These are phyloP conservation scores for Synanceia verrucosa DNA, from an alignment of 2,797 vertebrate species.

Conservation along the genomic window DNA sequence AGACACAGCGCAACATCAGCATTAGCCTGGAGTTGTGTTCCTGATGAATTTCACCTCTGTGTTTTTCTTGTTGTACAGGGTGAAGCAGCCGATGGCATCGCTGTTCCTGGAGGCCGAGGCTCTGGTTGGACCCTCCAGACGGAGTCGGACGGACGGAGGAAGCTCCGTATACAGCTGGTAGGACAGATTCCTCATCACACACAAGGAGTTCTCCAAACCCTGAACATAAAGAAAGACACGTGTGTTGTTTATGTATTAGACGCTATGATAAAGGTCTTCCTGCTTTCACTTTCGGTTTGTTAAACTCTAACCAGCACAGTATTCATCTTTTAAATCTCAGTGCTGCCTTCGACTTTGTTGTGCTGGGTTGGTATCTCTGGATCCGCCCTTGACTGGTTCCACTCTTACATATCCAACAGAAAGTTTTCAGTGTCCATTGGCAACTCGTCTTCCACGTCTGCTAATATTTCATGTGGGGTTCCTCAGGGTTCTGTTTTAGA, in stretches of 20 bases:
- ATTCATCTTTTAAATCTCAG: no score
- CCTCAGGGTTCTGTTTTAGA: no score
- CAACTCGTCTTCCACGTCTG: no score
- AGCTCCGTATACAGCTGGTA: slow-evolving; percentile 95
- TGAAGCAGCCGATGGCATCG: slow-evolving; percentile 91
- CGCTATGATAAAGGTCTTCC: not conserved
- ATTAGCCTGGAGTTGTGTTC: not conserved
- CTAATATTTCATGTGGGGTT: no score
- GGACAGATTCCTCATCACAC: slow-evolving; percentile 94
- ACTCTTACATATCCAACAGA: no score
- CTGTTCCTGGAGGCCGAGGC: slow-evolving; percentile 57
- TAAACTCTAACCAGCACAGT: not conserved
- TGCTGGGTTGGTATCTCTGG: no score
- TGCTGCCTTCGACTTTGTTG: no score
- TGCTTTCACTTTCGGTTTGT: not conserved
- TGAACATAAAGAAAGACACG: slow-evolving; percentile 48
- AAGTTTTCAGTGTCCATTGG: no score
- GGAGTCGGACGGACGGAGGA: slow-evolving; percentile 86
- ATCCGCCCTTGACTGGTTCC: no score
- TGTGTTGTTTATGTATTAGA: no score
- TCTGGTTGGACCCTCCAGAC: slow-evolving; percentile 87
- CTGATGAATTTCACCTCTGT: slow-evolving; percentile 79
- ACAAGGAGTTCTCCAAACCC: slow-evolving; percentile 95
- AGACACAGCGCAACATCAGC: not conserved
- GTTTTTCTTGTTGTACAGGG: slow-evolving; percentile 87